A percentile compares a stretch with the other conserved stretches of the same genome.
phyloP scores from a whole-genome alignment of 2,888 invertebrate genomes.

The Aspidiotus rigidus region DNA sequence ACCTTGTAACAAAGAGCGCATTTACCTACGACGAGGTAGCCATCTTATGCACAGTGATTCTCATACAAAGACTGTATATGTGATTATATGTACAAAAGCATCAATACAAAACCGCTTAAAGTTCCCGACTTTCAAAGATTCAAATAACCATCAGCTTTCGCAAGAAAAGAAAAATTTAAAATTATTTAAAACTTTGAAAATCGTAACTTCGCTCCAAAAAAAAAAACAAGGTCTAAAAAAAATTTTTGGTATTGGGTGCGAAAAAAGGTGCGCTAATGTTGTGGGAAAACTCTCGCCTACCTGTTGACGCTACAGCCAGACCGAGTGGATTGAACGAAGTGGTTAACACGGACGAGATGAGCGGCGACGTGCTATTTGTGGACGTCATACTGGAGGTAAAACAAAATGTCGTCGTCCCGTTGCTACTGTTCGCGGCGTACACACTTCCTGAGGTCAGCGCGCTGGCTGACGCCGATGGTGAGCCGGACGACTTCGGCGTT shows the following conservation, averaged over 20 bases:
- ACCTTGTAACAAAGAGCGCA: background rate
- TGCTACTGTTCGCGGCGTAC: slow-evolving; percentile 1
- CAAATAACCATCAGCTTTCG: background rate
- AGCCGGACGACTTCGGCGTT: slow-evolving; percentile 21
- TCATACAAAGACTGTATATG: background rate
- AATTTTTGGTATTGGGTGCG: slow-evolving; percentile 7
- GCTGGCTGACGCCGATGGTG: slow-evolving; percentile 11
- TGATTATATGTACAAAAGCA: background rate
- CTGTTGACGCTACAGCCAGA: slow-evolving; percentile 72
- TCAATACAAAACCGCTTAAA: background rate
- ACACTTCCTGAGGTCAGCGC: background rate
- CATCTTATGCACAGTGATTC: background rate
- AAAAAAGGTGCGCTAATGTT: slow-evolving; percentile 9
- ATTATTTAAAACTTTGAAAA: background rate
- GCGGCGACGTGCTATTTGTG: slow-evolving; percentile 18
- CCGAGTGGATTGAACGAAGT: slow-evolving; percentile 51
- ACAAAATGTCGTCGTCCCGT: slow-evolving; percentile 49
- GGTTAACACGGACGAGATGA: slow-evolving; percentile 73
- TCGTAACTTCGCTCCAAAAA: background rate
- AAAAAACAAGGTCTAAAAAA: slow-evolving; percentile 3
- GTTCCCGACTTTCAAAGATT: background rate
- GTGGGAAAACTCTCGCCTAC: slow-evolving; percentile 48
- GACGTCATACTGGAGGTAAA: slow-evolving; percentile 66
- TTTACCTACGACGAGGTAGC: background rate
- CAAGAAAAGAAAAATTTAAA: background rate